These are phyloP conservation scores for Scaptomyza caliginosa DNA, from an alignment of 2,888 invertebrate species.

Conservation along the genomic window DNA sequence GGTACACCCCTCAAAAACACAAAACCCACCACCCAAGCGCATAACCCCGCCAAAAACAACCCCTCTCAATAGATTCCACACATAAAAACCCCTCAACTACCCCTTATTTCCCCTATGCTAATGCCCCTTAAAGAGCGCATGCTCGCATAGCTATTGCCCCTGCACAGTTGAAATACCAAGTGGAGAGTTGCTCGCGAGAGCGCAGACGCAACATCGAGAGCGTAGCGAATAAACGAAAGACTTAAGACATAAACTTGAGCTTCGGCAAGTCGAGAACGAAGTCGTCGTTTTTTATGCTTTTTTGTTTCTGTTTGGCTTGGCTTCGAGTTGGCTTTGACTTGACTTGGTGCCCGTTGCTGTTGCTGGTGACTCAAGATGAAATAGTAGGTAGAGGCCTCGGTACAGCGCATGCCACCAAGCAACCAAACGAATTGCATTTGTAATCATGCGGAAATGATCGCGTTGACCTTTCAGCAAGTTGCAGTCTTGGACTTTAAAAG, in stretches of 20 bases:
- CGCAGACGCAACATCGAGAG: constrained; percentile 9
- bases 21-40: constrained; percentile 17
- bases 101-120: constrained; percentile 48
- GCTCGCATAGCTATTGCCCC: constrained; percentile 44
- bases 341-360: neutral
- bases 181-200: constrained; percentile 54
- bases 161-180: constrained; percentile 28
- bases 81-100: constrained; percentile 44
- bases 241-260: constrained; percentile 45
- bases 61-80: constrained; percentile 46
- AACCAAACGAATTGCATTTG: constrained; percentile 66
- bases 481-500: constrained; percentile 42
- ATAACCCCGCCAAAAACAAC: neutral
- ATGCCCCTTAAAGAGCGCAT: constrained; percentile 44
- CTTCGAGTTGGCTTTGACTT: constrained; percentile 1
- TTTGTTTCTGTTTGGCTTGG: neutral
- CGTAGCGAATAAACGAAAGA: constrained; percentile 38
- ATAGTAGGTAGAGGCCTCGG: constrained; percentile 29
- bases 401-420: constrained; percentile 40
- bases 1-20: constrained; percentile 5
- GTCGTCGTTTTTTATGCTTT: neutral
- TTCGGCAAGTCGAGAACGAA: constrained; percentile 35
- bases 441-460: constrained; percentile 83
- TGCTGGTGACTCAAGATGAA: constrained; percentile 45
- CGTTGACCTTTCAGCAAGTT: constrained; percentile 81